Evolutionary conservation across 2,113 vertebrate species (phyloP), one percentile per base, ranked within the genome.

Genomic region (Myotis davidii): DNA sequence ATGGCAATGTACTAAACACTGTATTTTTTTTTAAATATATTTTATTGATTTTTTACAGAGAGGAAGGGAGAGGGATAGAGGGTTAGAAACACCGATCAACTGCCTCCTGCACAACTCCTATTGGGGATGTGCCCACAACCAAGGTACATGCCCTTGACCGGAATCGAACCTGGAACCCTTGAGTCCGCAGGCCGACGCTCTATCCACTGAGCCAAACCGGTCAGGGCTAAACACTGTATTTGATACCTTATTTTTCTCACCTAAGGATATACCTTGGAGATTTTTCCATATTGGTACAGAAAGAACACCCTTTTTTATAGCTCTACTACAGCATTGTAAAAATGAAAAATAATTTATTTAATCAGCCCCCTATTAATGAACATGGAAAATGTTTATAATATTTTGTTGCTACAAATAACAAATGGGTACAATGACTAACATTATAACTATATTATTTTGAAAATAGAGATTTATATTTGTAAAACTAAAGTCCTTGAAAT

Each of bases 311-410:
- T 85, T 85, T 70, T 85, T 85, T 85, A 39, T 70, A 70, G 39
- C 39, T 48, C 56, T 59, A 10, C 56, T 59, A 25, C 17, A 45
- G 50, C 50, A 67, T 79, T 90, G 61, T 54, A 17, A n/a, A 18
- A 90, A 72, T 91, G 7, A 91, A 91, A 83, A 91, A 74, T 91
- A 61, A 84, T 64, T 91, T 83, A 37, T 69, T 79, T 90, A 77
- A 45, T 48, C 59, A 48, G 42, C 48, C 9, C 9, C 34, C 69
- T 39, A 32, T 50, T 91, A 56, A 84, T 74, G n/a, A 12, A 65
- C 25, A 69, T 50, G 25, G 54, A 74, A 73, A 25, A 4, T 73
- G 18, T 91, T 61, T 73, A 42, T 76, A 54, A 52, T 76, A 45
- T 59, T 84, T 59, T 59, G 34, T 52, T 87, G n/a, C 54, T 42